Evolutionary conservation across 2,888 invertebrate species (phyloP), one percentile per base, ranked within the genome.

Genomic region (Augiades crinisus): DNA sequence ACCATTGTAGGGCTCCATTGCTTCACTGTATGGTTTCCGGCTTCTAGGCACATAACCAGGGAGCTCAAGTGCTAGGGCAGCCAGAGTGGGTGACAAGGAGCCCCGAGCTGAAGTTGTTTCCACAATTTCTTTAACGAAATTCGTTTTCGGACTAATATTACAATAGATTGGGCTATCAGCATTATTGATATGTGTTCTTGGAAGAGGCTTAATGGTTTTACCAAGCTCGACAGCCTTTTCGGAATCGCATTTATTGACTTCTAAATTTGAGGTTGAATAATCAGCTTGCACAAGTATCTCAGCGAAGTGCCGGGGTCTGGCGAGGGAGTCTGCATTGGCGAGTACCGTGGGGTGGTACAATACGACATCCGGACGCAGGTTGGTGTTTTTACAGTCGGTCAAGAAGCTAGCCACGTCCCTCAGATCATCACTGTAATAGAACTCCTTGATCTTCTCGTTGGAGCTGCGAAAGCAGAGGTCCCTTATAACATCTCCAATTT

Each of bases 261-360:
- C 70, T 21, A 80, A 81, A 53, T 59, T 59, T 19, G 53, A 53
- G 27, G 62, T 56, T 31, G 64, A 55, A 21, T 67, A 66, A 30
- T 72, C 66, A 8, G 55, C 57, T 40, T 76, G 62, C 27, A 80
- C 58, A 44, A 88, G 63, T 49, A 86, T 76, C 19, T 85, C 75
- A 59, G 61, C 61, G 8, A 79, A 62, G 53, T 60, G 58, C 58
- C 65, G 75, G 1, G 75, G 71, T 22, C 59, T 64, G 0, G 62
- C 58, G 19, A 68, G 63, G 1, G 65, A 60, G 60, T 84, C 85
- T n/a, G 84, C 62, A 61, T 89, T 84, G 27, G 84, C 70, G 14
- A 90, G 78, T 7, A 90, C 82, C 8, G 89, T 88, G 5, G 90
- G 90, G 57, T 90, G 90, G 58, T 85, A 83, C 10, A 90, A 70